Evolutionary conservation across 23 tunicate genomes (phyloP).

Genomic region (Styela clava): DNA sequence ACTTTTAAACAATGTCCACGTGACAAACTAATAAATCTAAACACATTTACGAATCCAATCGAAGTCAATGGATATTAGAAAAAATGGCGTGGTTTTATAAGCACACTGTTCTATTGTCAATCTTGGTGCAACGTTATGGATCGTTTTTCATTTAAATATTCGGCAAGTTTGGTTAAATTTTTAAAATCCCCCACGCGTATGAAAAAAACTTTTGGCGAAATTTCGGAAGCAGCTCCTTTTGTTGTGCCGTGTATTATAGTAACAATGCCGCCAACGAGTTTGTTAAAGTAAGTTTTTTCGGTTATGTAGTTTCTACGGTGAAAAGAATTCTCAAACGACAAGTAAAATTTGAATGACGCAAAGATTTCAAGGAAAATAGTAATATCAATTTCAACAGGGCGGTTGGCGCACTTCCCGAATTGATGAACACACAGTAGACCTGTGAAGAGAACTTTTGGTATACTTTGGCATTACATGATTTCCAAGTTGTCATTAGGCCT

Average conservation of each 20-base stretch:
- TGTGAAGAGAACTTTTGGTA: too few species aligned
- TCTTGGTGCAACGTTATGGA: conserved; percentile 12
- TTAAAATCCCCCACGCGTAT: conserved; percentile 59
- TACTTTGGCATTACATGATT: too few species aligned
- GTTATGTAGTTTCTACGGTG: conserved; percentile 49
- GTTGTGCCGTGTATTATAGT: conserved; percentile 39
- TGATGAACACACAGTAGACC: conserved; percentile 11
- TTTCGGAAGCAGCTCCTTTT: conserved; percentile 11
- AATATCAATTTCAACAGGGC: not conserved
- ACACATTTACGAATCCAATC: too few species aligned
- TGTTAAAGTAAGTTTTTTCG: conserved; percentile 38
- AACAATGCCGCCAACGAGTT: conserved; percentile 27
- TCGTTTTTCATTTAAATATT: conserved; percentile 26
- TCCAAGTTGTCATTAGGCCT: too few species aligned
- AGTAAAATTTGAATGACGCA: conserved; percentile 41
- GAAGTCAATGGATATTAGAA: too few species aligned
- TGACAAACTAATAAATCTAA: too few species aligned
- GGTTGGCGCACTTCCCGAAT: conserved; percentile 35
- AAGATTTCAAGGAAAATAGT: conserved; percentile 9
- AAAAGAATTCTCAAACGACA: conserved; percentile 63
- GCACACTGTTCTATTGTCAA: too few species aligned
- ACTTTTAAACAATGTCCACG: conserved; percentile 19
- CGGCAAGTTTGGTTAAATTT: conserved; percentile 23
- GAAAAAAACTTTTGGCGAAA: conserved; percentile 47
- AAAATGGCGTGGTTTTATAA: too few species aligned